Evolutionary conservation across 2,797 vertebrate genomes (phyloP).

Genomic region (Girardinus metallicus): DNA sequence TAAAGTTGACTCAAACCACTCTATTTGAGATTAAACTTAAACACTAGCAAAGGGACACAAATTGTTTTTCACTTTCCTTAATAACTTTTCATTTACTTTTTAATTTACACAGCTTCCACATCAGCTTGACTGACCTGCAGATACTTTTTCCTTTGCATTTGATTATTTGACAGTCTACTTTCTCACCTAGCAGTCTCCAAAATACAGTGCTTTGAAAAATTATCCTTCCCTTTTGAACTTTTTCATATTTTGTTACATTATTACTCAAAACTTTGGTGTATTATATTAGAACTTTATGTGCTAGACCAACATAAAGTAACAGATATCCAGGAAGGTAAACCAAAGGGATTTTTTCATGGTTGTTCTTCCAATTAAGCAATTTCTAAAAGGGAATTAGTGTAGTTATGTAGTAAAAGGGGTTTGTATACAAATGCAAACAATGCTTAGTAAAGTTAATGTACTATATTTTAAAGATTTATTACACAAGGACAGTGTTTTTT

Average conservation of each 20-base stretch:
- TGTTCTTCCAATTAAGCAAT: not conserved
- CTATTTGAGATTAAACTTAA: not conserved
- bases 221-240: not conserved
- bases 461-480: not conserved
- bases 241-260: not conserved
- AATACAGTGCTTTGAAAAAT: not conserved
- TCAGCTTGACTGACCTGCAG: conserved; percentile 4
- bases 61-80: not conserved
- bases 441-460: not conserved
- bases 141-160: conserved; percentile 19
- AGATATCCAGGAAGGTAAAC: not conserved
- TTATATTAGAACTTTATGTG: not conserved
- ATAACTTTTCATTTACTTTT: not conserved
- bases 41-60: not conserved
- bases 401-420: not conserved
- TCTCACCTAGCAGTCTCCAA: not conserved
- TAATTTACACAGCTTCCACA: not conserved
- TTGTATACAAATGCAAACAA: not conserved
- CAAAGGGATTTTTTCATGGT: not conserved
- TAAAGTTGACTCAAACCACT: not conserved
- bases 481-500: not conserved
- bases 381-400: not conserved
- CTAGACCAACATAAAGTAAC: not conserved
- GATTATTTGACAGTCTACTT: conserved; percentile 16
- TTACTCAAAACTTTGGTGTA: not conserved